Evolutionary conservation across 2,113 vertebrate genomes (phyloP).

Genomic region (Coregonus clupeaformis): DNA sequence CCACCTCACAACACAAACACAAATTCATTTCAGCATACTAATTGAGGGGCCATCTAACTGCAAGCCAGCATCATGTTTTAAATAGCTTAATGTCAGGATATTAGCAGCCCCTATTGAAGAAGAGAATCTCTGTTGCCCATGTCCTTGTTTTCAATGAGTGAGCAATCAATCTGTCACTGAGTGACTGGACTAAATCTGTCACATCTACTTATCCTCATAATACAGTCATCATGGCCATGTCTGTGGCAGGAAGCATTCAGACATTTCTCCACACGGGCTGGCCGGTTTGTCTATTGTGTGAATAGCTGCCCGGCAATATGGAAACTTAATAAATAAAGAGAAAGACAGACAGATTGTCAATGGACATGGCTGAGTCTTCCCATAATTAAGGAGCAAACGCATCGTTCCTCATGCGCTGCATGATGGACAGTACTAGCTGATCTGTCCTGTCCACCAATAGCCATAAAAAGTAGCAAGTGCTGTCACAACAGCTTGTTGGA

Average conservation of each 20-base stretch:
- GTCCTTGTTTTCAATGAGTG: slow-evolving; percentile 24
- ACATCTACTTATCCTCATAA: slow-evolving; percentile 40
- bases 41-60: background rate
- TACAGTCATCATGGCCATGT: slow-evolving; percentile 25
- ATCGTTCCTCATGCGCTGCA: slow-evolving; percentile 39
- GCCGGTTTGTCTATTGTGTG: slow-evolving; percentile 8
- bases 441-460: slow-evolving; percentile 17
- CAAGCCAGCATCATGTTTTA: background rate
- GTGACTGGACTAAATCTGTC: slow-evolving; percentile 21
- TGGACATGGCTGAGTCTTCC: slow-evolving; percentile 44
- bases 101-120: background rate
- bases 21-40: background rate
- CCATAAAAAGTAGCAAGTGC: slow-evolving; percentile 17
- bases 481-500: slow-evolving; percentile 16
- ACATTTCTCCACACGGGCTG: slow-evolving; percentile 18
- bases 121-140: slow-evolving; percentile 11
- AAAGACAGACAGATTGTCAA: slow-evolving; percentile 52
- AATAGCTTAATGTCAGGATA: slow-evolving; percentile 13
- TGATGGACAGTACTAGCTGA: slow-evolving; percentile 26
- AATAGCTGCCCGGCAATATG: slow-evolving; percentile 60
- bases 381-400: slow-evolving; percentile 49
- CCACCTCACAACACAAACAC: too few relatives aligned
- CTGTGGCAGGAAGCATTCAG: slow-evolving; percentile 12
- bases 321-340: slow-evolving; percentile 47
- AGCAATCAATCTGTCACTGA: slow-evolving; percentile 15